Evolutionary conservation across 2,113 vertebrate genomes (phyloP).

Genomic region (Salminus brasiliensis): DNA sequence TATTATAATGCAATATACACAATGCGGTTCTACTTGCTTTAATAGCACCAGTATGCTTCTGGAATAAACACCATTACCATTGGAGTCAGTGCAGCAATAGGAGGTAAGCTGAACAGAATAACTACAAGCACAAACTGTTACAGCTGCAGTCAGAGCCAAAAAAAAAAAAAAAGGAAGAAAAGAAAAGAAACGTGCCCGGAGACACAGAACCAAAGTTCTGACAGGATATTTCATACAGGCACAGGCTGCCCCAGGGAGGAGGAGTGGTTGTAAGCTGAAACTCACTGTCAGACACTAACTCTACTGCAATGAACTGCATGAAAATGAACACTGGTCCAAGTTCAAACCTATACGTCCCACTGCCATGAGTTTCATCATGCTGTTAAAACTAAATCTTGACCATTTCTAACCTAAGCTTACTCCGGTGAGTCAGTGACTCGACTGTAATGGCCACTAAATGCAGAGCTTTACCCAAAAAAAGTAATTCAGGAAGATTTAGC

Average conservation of each 20-base stretch:
- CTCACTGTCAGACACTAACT: background rate
- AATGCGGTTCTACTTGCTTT: background rate
- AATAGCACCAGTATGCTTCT: background rate
- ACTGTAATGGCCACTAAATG: no score
- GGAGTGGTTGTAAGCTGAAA: background rate
- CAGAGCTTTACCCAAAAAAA: no score
- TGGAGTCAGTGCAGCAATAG: background rate
- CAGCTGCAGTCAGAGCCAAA: no score
- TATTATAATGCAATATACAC: conserved; percentile 14
- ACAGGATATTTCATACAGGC: background rate
- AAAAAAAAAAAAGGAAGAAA: background rate
- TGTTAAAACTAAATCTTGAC: background rate
- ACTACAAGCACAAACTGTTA: background rate
- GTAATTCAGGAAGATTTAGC: no score
- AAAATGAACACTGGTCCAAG: background rate
- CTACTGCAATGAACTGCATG: background rate
- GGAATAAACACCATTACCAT: background rate
- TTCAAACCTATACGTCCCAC: background rate
- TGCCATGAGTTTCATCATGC: background rate
- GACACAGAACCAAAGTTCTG: background rate
- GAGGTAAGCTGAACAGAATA: background rate
- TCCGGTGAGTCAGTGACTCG: no score
- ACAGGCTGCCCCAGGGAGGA: background rate
- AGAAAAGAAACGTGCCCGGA: background rate
- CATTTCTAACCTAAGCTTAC: background rate